phyloP scores from a whole-genome alignment of 2,888 invertebrate genomes.

The Stictocephala bisonia region DNA sequence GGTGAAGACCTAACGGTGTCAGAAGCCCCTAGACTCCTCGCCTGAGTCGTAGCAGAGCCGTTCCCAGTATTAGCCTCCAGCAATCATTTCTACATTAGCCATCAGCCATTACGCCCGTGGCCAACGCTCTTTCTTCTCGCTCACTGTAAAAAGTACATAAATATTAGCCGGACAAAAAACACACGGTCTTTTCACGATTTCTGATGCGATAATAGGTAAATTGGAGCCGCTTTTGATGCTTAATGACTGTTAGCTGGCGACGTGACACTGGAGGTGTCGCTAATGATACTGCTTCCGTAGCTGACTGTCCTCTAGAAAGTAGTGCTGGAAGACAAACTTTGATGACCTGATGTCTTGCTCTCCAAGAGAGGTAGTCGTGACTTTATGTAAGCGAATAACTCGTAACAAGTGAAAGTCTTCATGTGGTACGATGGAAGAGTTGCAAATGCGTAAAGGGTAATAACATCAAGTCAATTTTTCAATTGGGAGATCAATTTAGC shows the following conservation, averaged over 20 bases:
- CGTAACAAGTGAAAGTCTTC: too few relatives aligned
- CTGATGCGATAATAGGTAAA: constrained; percentile 43
- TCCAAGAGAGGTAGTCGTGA: too few relatives aligned
- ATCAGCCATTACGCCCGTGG: constrained; percentile 29
- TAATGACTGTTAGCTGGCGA: neutral
- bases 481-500: too few relatives aligned
- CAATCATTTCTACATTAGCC: constrained; percentile 40
- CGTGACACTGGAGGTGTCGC: neutral
- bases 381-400: too few relatives aligned
- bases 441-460: too few relatives aligned
- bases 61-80: constrained; percentile 36
- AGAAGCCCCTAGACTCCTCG: too few relatives aligned
- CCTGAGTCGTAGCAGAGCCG: constrained; percentile 2
- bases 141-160: constrained; percentile 39
- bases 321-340: neutral
- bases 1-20: too few relatives aligned
- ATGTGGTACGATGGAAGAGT: too few relatives aligned
- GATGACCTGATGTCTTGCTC: too few relatives aligned
- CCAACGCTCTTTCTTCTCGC: constrained; percentile 32
- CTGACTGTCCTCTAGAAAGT: neutral
- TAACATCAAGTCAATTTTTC: too few relatives aligned
- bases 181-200: constrained; percentile 39
- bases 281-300: constrained; percentile 1
- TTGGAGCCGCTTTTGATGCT: constrained; percentile 43
- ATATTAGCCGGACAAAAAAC: constrained; percentile 44